These are phyloP conservation scores for Papilio xuthus DNA, from an alignment of 1,140 invertebrate species.

Conservation along the genomic window DNA sequence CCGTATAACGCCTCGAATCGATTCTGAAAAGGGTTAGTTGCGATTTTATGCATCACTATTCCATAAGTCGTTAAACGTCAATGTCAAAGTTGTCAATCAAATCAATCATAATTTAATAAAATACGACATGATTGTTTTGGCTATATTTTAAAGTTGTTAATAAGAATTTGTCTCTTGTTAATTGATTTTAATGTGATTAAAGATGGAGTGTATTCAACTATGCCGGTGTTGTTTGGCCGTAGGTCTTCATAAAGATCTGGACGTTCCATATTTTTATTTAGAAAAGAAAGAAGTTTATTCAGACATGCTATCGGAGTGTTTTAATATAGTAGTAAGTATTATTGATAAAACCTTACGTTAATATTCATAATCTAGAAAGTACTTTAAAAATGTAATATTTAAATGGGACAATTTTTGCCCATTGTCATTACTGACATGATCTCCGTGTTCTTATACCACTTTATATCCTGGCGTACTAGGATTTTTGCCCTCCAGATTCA, in stretches of 20 bases:
- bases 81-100: not conserved
- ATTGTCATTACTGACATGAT: no score
- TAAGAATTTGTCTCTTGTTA: not conserved
- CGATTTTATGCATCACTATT: not conserved
- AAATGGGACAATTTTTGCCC: no score
- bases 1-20: no score
- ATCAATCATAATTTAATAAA: slow-evolving; percentile 9
- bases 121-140: slow-evolving; percentile 28
- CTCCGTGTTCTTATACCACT: no score
- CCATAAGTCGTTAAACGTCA: not conserved
- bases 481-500: no score
- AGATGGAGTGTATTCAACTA: slow-evolving; percentile 53
- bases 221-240: slow-evolving; percentile 68
- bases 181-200: slow-evolving; percentile 37
- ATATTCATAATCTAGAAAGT: not conserved
- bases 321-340: slow-evolving; percentile 66
- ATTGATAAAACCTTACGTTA: not conserved
- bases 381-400: no score
- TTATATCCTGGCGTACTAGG: no score
- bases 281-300: slow-evolving; percentile 67
- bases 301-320: slow-evolving; percentile 70
- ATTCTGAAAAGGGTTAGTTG: not conserved
- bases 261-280: slow-evolving; percentile 47
- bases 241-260: slow-evolving; percentile 60
- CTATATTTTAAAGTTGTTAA: slow-evolving; percentile 10